These are phyloP conservation scores for Pseudonaja textilis DNA, from an alignment of 2,113 vertebrate species.

Conservation along the genomic window DNA sequence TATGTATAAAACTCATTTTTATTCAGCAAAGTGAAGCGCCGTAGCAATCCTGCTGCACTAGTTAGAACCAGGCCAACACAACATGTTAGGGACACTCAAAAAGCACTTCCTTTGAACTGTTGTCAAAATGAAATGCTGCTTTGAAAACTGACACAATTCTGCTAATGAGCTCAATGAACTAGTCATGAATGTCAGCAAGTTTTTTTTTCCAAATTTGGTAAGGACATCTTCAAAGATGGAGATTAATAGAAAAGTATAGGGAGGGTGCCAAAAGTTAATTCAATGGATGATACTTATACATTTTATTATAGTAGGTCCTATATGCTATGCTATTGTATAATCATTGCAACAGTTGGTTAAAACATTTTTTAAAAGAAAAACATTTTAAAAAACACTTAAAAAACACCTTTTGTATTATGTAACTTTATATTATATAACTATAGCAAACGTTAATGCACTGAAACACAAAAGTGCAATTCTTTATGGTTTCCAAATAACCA, in stretches of 20 bases:
- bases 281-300: neutral
- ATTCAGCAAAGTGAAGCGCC: neutral
- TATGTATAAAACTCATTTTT: neutral
- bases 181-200: neutral
- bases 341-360: neutral
- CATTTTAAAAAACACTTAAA: neutral
- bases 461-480: neutral
- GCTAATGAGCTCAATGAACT: neutral
- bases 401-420: neutral
- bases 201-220: neutral
- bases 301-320: neutral
- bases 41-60: neutral
- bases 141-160: neutral
- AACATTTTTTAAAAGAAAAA: neutral
- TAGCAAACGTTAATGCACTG: neutral
- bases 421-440: neutral
- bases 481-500: neutral
- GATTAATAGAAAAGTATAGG: neutral
- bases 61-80: neutral
- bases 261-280: neutral
- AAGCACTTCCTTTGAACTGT: neutral
- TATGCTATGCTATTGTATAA: neutral
- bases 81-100: neutral
- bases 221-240: neutral
- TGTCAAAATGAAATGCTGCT: neutral